Conservation (phyloP, 2,113 vertebrate species). For the Collichthys lucidus region DNA sequence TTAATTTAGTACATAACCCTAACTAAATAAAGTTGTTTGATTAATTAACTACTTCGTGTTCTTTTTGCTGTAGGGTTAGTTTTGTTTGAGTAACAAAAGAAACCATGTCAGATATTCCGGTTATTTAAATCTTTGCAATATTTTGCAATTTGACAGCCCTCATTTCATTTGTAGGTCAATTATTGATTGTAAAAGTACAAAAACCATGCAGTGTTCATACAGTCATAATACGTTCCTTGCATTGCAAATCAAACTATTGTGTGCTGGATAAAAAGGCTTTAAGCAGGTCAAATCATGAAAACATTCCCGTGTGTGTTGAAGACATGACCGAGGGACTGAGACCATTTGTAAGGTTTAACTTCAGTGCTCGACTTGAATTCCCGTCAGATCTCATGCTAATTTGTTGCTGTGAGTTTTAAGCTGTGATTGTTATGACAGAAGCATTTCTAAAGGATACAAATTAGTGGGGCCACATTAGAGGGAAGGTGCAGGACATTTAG, state of each 20-base stretch:
- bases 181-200: conserved; percentile 8
- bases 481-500: conserved; percentile 44
- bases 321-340: neutral
- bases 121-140: neutral
- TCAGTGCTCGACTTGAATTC: conserved; percentile 46
- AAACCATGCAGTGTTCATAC: conserved; percentile 28
- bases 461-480: conserved; percentile 54
- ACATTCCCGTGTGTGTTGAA: conserved; percentile 5
- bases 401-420: conserved; percentile 55
- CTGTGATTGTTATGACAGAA: conserved; percentile 55
- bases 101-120: neutral
- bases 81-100: neutral
- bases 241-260: conserved; percentile 1
- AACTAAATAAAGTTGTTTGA: neutral
- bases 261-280: neutral
- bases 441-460: conserved; percentile 54
- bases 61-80: neutral
- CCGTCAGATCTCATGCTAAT: conserved; percentile 55
- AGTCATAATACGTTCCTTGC: conserved; percentile 15
- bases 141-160: neutral
- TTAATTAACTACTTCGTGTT: neutral
- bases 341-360: conserved; percentile 44
- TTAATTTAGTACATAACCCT: neutral
- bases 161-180: neutral
- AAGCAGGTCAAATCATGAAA: neutral